phyloP scores from a whole-genome alignment of 1,140 invertebrate genomes.

The Schlechtendalia chinensis region DNA sequence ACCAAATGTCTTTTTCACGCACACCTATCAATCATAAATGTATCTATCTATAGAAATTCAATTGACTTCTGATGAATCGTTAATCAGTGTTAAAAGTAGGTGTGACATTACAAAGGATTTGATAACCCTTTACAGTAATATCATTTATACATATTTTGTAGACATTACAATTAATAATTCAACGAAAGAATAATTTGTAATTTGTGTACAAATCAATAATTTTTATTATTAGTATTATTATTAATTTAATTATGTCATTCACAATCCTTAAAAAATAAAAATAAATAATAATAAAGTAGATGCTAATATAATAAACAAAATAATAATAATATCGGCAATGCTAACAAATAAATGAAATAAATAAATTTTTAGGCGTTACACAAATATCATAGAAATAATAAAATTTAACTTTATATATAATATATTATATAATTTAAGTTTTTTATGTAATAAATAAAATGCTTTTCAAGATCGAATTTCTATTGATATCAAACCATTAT shows the following conservation, averaged over 20 bases:
- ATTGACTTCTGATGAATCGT: too few species aligned
- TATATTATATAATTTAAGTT: neutral
- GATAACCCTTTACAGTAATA: too few species aligned
- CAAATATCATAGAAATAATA: constrained; percentile 4
- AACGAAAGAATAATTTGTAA: too few species aligned
- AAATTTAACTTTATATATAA: neutral
- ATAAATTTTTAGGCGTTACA: neutral
- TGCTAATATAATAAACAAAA: constrained; percentile 19
- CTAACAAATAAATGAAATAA: constrained; percentile 26
- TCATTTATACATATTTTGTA: too few species aligned
- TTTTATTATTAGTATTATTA: neutral
- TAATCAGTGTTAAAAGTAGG: too few species aligned
- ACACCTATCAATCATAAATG: too few species aligned
- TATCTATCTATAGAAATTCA: too few species aligned
- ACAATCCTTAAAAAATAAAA: constrained; percentile 8
- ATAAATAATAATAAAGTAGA: neutral
- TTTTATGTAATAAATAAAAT: neutral
- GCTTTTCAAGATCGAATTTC: constrained; percentile 23
- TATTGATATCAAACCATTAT: constrained; percentile 1
- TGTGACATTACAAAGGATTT: too few species aligned
- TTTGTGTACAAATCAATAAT: too few species aligned
- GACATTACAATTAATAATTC: too few species aligned
- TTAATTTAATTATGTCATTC: neutral
- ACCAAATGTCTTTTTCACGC: too few species aligned
- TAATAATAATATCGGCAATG: constrained; percentile 22